phyloP scores from a whole-genome alignment of 2,113 vertebrate species.

The Rafetus swinhoei region DNA sequence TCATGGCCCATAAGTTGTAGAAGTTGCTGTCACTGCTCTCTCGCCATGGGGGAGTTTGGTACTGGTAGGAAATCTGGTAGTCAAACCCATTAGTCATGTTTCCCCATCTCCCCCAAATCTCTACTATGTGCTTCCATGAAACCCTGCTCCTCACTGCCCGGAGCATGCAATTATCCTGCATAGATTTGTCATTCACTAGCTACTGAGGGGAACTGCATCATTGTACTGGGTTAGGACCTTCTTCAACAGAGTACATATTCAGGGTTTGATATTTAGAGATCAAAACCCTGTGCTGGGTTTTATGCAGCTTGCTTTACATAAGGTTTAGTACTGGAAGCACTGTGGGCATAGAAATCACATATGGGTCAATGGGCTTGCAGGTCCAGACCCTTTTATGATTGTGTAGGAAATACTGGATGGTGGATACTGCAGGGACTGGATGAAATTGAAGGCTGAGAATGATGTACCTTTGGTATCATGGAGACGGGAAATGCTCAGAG shows the following conservation, averaged over 20 bases:
- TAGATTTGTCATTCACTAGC: neutral
- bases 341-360: neutral
- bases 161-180: neutral
- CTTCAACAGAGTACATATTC: fast-evolving
- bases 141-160: fast-evolving
- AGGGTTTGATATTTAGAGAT: neutral
- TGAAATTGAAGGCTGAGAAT: neutral
- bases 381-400: fast-evolving
- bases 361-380: neutral
- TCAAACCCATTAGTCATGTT: neutral
- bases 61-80: neutral
- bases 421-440: neutral
- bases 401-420: fast-evolving
- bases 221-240: neutral
- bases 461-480: fast-evolving
- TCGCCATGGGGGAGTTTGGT: neutral
- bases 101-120: neutral
- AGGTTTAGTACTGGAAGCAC: neutral
- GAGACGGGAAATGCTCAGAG: neutral
- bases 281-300: neutral
- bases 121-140: neutral
- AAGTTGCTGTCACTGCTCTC: fast-evolving
- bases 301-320: neutral
- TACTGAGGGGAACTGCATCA: neutral
- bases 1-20: neutral